Evolutionary conservation across 1,140 invertebrate species (phyloP).

Genomic region (Pachypsylla venusta): DNA sequence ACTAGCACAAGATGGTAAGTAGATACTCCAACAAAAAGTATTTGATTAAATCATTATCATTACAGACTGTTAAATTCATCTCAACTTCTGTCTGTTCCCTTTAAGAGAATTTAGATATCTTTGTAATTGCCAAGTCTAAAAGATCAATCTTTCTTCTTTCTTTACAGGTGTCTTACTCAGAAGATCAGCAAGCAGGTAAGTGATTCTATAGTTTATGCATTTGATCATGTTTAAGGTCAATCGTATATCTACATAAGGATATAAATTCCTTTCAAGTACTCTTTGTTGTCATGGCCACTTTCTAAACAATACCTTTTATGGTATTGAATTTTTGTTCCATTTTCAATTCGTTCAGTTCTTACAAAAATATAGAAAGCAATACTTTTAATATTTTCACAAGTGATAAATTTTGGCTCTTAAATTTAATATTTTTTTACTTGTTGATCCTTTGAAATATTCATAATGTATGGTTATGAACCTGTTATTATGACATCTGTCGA

Average conservation of each 20-base stretch:
- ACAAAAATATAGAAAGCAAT: no score
- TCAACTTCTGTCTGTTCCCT: no score
- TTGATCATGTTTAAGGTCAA: slow-evolving; percentile 26
- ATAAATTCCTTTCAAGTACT: slow-evolving; percentile 20
- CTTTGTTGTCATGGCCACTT: slow-evolving; percentile 21
- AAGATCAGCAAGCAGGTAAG: slow-evolving; percentile 82
- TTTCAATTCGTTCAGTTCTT: no score
- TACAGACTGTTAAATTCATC: no score
- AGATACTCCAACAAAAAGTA: no score
- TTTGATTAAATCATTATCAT: no score
- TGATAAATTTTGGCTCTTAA: no score
- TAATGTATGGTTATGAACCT: slow-evolving; percentile 37
- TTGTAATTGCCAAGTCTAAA: not conserved
- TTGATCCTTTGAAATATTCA: slow-evolving; percentile 16
- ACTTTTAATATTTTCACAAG: no score
- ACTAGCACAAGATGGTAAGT: not conserved
- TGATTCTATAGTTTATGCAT: slow-evolving; percentile 26
- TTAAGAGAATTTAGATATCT: not conserved
- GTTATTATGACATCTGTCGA: slow-evolving; percentile 39
- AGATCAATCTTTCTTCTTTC: slow-evolving; percentile 21
- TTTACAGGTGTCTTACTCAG: slow-evolving; percentile 68
- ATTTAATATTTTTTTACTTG: slow-evolving; percentile 11
- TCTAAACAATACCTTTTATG: slow-evolving; percentile 28
- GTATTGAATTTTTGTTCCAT: slow-evolving; percentile 24
- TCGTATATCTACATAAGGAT: not conserved